Evolutionary conservation across 2,888 invertebrate species (phyloP).

Genomic region (Ferrisia virgata): DNA sequence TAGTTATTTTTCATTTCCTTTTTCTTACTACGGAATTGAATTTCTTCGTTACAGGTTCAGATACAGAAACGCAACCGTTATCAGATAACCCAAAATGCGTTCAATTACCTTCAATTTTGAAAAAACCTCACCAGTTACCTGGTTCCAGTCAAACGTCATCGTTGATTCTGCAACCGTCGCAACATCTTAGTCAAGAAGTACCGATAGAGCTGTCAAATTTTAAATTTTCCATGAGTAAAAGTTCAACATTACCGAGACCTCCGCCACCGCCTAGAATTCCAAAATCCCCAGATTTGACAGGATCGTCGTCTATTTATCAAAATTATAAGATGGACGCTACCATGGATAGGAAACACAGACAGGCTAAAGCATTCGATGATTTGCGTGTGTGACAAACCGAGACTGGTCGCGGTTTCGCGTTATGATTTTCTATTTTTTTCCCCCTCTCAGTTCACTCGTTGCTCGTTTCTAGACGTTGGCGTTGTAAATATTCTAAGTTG

Average conservation of each 20-base stretch:
- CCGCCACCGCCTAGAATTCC: conserved; percentile 38
- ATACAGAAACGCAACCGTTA: not conserved
- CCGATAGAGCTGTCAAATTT: conserved; percentile 41
- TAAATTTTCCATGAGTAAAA: conserved; percentile 33
- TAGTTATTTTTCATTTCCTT: too few relatives aligned
- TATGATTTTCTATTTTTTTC: not conserved
- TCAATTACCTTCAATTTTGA: conserved; percentile 41
- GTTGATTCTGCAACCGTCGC: conserved; percentile 42
- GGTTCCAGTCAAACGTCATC: conserved; percentile 37
- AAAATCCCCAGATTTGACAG: not conserved
- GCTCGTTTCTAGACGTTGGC: not conserved
- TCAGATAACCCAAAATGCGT: conserved; percentile 12
- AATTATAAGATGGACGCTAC: conserved; percentile 12
- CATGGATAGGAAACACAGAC: conserved; percentile 27
- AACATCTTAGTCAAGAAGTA: conserved; percentile 22
- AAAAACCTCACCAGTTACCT: conserved; percentile 24
- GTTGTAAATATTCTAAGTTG: not conserved
- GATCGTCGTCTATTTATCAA: not conserved
- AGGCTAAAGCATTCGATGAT: conserved; percentile 34
- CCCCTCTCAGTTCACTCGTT: not conserved
- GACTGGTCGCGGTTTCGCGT: not conserved
- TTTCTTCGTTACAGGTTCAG: not conserved
- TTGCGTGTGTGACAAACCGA: conserved; percentile 29
- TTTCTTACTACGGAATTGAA: not conserved
- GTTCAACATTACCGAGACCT: conserved; percentile 43